Conservation (phyloP, 2,888 invertebrate genomes). For the Drosophila antonietae region DNA sequence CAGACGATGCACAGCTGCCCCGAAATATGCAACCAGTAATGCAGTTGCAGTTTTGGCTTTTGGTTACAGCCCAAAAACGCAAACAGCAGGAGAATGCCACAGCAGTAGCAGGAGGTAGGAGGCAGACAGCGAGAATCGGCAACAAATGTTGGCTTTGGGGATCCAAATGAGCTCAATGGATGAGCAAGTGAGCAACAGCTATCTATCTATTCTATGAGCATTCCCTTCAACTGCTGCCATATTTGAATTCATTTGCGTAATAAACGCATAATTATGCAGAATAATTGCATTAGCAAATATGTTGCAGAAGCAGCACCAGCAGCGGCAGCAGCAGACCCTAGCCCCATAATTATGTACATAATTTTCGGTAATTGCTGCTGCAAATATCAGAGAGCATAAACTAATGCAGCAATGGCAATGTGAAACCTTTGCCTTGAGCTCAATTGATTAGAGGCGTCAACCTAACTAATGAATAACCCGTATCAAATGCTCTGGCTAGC, state of each 20-base stretch:
- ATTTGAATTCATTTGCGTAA: conserved; percentile 60
- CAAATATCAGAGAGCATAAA: conserved; percentile 16
- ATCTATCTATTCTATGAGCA: conserved; percentile 15
- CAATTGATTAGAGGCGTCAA: conserved; percentile 71
- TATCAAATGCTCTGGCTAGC: neutral
- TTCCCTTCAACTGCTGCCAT: neutral
- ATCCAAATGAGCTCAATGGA: conserved; percentile 2
- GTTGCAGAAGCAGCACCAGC: conserved; percentile 32
- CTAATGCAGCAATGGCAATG: neutral
- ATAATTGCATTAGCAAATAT: conserved; percentile 75
- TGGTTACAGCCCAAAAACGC: neutral
- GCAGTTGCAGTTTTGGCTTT: conserved; percentile 25
- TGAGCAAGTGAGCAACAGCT: conserved; percentile 16
- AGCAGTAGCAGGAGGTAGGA: neutral
- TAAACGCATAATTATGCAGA: conserved; percentile 73
- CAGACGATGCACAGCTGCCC: conserved; percentile 33
- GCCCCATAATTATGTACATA: conserved; percentile 52
- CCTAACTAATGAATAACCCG: conserved; percentile 60
- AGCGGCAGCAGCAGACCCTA: conserved; percentile 32
- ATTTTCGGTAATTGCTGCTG: conserved; percentile 43
- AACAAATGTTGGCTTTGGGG: conserved; percentile 3
- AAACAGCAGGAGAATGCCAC: neutral
- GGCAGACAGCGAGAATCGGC: neutral
- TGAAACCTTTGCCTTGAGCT: conserved; percentile 33
- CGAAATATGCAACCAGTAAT: conserved; percentile 49